Base-by-base conservation (phyloP, 2,888 invertebrate species). In the Eutolmus rufibarbis region DNA sequence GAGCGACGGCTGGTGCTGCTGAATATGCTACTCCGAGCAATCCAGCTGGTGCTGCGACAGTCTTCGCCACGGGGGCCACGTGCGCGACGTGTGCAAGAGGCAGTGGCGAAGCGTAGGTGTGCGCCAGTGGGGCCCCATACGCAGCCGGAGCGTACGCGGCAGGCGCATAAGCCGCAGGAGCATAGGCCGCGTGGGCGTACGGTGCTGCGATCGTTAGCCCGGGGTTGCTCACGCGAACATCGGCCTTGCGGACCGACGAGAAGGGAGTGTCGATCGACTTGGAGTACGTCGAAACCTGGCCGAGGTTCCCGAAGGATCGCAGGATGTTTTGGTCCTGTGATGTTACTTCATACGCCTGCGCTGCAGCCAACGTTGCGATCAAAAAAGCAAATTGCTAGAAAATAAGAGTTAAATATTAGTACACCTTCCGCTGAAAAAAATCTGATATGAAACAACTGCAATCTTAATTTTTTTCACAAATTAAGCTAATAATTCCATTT, bases 231-330 rank as follows among this genome's bases (percentile, higher is more conserved):
- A 96, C 95, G n/a, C 96, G 94, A 43, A 95, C 94, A 90, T 96
- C 95, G 34, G 95, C 93, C 91, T 96, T 96, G 90, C 95, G 94
- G 76, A 95, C 95, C 91, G 95, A 95, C 82, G 95, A 95, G 93
- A 94, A 96, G 9, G 96, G 96, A 2, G 96, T 96, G 91, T 95
- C 95, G 90, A 96, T 94, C 88, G 95, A 94, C 91, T 96, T 96
- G 23, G 94, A 94, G 92, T 95, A 95, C 79, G 95, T 95, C 19
- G 96, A 95, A 87, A 95, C 93, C 93, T 95, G 95, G 89, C 95
- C 95, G 89, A 96, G 93, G 91, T 96, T 96, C 89, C 95, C 96
- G 88, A 94, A 95, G 78, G 94, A 94, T 89, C 95, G 93, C 89
- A 94, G 91, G 89, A 94, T 95, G 91, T 95, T 95, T 88, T 94